Conservation (phyloP, 2,113 vertebrate species). For the Cyprinodon tularosa region DNA sequence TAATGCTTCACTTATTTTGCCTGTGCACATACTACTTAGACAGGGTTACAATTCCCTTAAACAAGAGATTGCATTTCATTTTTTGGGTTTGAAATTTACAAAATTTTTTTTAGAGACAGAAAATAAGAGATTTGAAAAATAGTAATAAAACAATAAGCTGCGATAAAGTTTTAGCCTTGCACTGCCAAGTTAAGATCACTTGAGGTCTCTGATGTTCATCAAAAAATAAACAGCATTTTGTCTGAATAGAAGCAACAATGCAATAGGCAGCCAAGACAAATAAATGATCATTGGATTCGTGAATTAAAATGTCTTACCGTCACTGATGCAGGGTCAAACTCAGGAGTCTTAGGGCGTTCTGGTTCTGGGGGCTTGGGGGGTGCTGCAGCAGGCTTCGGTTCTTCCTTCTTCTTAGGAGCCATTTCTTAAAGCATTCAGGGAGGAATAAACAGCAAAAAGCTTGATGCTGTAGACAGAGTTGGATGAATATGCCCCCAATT, state of each 20-base stretch:
- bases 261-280: background rate
- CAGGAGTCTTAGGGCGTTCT: constrained; percentile 70
- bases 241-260: background rate
- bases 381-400: constrained; percentile 83
- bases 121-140: background rate
- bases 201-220: constrained; percentile 63
- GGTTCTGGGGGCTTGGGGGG: constrained; percentile 80
- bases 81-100: background rate
- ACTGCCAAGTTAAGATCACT: constrained; percentile 55
- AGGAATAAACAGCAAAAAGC: constrained; percentile 38
- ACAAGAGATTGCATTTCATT: background rate
- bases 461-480: constrained; percentile 43
- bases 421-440: constrained; percentile 66
- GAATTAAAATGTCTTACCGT: constrained; percentile 80
- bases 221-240: constrained; percentile 9
- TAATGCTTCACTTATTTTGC: constrained; percentile 24
- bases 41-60: constrained; percentile 12
- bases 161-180: constrained; percentile 32
- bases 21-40: background rate
- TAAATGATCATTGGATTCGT: background rate
- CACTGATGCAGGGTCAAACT: constrained; percentile 86
- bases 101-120: constrained; percentile 1
- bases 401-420: constrained; percentile 96
- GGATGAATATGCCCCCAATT: constrained; percentile 69
- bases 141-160: background rate